These are phyloP conservation scores for Ptychobarbus kaznakovi DNA, from an alignment of 2,797 vertebrate species.

Conservation along the genomic window DNA sequence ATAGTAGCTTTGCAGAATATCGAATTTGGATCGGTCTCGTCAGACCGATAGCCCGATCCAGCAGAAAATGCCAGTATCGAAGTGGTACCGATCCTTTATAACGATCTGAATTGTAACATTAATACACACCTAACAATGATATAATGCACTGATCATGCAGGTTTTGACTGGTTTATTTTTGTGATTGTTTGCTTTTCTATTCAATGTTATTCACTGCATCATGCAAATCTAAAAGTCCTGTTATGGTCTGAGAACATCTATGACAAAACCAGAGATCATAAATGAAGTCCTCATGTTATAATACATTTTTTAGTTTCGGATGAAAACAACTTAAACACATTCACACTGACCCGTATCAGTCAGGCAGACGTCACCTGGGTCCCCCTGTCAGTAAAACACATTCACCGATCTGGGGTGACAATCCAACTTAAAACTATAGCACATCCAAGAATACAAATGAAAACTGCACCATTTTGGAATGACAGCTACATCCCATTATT, in stretches of 20 bases:
- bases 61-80: too few species aligned
- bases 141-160: neutral
- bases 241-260: neutral
- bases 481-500: conserved; percentile 39
- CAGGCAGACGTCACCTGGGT: neutral
- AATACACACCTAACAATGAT: neutral
- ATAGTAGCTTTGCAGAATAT: too few species aligned
- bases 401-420: neutral
- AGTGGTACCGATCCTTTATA: too few species aligned
- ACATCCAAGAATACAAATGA: conserved; percentile 12
- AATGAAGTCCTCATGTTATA: neutral
- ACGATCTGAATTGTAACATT: neutral
- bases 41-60: too few species aligned
- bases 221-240: neutral
- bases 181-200: neutral
- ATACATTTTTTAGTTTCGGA: neutral
- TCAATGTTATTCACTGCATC: neutral
- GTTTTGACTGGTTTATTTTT: neutral
- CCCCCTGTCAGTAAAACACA: neutral
- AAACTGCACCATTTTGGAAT: conserved; percentile 48
- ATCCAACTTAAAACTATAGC: neutral
- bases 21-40: too few species aligned
- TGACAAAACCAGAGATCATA: neutral
- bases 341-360: neutral
- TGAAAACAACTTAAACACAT: neutral